A percentile compares a stretch with the other conserved stretches of the same genome.
These are phyloP conservation scores for Synanthedon vespiformis DNA, from an alignment of 2,888 invertebrate genomes.

Conservation along the genomic window DNA sequence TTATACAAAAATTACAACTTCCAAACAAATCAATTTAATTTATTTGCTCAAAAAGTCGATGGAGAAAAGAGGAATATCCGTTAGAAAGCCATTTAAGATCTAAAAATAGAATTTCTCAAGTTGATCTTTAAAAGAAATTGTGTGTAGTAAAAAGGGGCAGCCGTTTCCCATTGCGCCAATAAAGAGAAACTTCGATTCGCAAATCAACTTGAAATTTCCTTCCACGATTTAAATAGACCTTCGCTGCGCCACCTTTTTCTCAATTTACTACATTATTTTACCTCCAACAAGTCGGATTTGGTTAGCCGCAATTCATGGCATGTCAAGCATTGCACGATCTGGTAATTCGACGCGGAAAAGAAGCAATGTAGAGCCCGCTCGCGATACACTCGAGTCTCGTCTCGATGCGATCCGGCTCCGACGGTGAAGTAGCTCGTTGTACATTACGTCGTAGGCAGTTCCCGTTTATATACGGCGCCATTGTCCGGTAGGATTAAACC, in stretches of 20 bases:
- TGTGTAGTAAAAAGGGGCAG: background rate
- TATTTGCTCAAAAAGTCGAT: background rate
- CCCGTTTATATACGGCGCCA: background rate
- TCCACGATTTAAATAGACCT: constrained; percentile 5
- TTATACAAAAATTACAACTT: too few species aligned
- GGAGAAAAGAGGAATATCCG: too few species aligned
- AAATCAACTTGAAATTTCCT: constrained; percentile 8
- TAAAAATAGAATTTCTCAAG: background rate
- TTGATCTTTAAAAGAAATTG: background rate
- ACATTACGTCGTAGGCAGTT: constrained; percentile 6
- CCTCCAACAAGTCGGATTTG: background rate
- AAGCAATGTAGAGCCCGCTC: too few species aligned
- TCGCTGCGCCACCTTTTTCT: background rate
- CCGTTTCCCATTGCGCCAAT: constrained; percentile 1
- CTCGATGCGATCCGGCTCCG: background rate
- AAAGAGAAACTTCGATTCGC: constrained; percentile 5
- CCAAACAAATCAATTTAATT: too few species aligned
- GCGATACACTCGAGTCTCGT: background rate
- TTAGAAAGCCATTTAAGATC: background rate
- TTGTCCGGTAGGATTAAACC: constrained; percentile 6
- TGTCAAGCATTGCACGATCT: too few species aligned
- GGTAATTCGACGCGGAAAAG: too few species aligned
- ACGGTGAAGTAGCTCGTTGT: constrained; percentile 1
- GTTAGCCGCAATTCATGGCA: too few species aligned
- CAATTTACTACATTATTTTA: background rate